Evolutionary conservation across 1,140 invertebrate species (phyloP), one percentile per base, ranked within the genome.

Genomic region (Globodera rostochiensis): DNA sequence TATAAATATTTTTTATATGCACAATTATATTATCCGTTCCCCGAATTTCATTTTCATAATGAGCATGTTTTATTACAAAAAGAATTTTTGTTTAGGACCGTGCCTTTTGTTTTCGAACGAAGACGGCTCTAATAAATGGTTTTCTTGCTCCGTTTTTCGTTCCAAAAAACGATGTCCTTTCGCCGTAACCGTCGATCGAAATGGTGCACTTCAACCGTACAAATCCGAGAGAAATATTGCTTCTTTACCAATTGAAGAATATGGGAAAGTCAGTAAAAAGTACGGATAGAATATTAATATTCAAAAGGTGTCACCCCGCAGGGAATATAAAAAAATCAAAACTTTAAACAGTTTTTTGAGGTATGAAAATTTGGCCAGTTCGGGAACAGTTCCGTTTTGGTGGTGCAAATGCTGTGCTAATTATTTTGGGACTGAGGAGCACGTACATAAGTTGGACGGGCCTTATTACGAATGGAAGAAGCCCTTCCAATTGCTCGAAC

Each of bases 81-180:
- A 36, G 36, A 36, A 36, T 69, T 19, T 76, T 76, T 50, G 11
- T 78, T 69, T 15, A 78, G 60, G 76, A 19, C 76, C 76, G 8
- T 78, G 76, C 47, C 70, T 78, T 47, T 67, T 78, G n/a, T 78
- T 78, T 69, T 66, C 57, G 25, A 67, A 78, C 69, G 66, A 53
- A 50, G 21, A 21, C 36, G 57, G 76, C 15, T 15, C 57, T 19
- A 70, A 78, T 45, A 15, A 46, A 6, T 78, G 76, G 76, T 78
- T 78, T 78, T 45, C 76, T 9, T 78, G 76, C 47, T 53, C 76
- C n/a, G 57, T 78, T 46, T 78, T 64, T 78, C 76, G 76, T 25
- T 78, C 76, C 49, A 5, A 21, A 7, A 78, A 78, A 78, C 49
- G 66, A 11, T 78, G 76, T 67, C 47, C 47, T 47, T 78, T 78